Base-by-base conservation (phyloP, 2,888 invertebrate genomes). In the Clitarchus hookeri region DNA sequence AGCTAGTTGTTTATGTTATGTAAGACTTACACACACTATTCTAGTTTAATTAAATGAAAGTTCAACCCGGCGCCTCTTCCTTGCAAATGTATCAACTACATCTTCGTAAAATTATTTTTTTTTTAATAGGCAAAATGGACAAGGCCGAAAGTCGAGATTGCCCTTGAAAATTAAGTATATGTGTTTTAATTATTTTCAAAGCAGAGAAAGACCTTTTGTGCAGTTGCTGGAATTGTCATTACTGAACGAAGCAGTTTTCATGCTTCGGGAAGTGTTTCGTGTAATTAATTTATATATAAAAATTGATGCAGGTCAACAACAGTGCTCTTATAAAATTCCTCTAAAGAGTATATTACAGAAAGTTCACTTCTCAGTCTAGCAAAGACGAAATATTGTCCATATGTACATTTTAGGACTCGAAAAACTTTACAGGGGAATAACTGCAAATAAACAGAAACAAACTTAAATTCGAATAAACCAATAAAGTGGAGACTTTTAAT, bases 101-200 rank as follows among this genome's bases (percentile, higher is more conserved):
- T 25, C 77, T 25, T 84, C 65, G 48, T 84, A 48, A 77, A 84
- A 84, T 27, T n/a, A 8, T 27, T 53, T 84, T 23, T 11, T 84
- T 54, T 84, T 84, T 36, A 84, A 84, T 84, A 19, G 84, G 6
- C 26, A 84, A 36, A 53, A 65, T n/a, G 26, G 84, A 54, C 77
- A 84, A 84, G 13, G 84, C 84, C n/a, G 84, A 84, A 4, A 84
- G 84, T 48, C 84, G 8, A 48, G 19, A 44, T 84, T 84, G 23
- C 12, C 44, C 12, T 12, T 44, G 44, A 84, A 0, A 84, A 65
- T 65, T 84, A 9, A 16, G 77, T 65, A 84, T 25, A 65, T 54
- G 9, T 9, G 25, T 84, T 25, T 65, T 54, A 65, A 84, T 84
- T 84, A 53, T 65, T 25, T 84, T 84, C 26, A 84, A 84, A 65